Evolutionary conservation across 2,888 invertebrate genomes (phyloP).

Genomic region (Stenurella melanura): DNA sequence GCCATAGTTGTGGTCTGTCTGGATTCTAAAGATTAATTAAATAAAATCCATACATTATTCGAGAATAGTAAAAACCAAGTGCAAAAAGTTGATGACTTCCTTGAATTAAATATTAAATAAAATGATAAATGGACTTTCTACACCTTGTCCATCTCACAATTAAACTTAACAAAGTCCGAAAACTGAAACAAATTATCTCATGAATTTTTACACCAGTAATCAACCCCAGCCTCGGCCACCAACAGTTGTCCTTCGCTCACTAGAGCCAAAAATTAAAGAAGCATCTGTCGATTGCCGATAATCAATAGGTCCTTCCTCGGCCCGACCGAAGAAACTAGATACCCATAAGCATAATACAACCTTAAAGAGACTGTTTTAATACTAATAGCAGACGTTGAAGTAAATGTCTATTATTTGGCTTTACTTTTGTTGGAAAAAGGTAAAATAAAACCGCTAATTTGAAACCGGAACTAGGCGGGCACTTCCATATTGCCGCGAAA

Average conservation of each 20-base stretch:
- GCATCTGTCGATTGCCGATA: slow-evolving; percentile 63
- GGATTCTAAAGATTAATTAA: too few relatives aligned
- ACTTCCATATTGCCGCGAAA: slow-evolving; percentile 45
- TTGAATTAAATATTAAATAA: too few relatives aligned
- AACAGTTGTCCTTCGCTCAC: slow-evolving; percentile 46
- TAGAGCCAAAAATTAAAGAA: slow-evolving; percentile 56
- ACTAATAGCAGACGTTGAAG: slow-evolving; percentile 57
- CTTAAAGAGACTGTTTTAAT: slow-evolving; percentile 40
- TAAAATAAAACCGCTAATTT: slow-evolving; percentile 70
- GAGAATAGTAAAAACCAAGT: too few relatives aligned
- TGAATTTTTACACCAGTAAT: background rate
- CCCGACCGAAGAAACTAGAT: slow-evolving; percentile 60
- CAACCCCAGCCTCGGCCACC: slow-evolving; percentile 37
- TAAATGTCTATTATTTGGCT: slow-evolving; percentile 67
- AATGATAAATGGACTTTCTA: too few relatives aligned
- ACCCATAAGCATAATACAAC: slow-evolving; percentile 55
- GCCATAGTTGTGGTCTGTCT: too few relatives aligned
- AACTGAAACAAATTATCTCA: slow-evolving; percentile 8
- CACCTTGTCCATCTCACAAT: background rate
- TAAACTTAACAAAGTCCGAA: background rate
- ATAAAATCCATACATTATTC: too few relatives aligned
- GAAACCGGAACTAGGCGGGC: slow-evolving; percentile 69
- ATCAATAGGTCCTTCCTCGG: slow-evolving; percentile 60
- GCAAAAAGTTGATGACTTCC: too few relatives aligned
- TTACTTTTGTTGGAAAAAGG: slow-evolving; percentile 63